phyloP scores from a whole-genome alignment of 2,888 invertebrate genomes.

The Dichetophora obliterata region DNA sequence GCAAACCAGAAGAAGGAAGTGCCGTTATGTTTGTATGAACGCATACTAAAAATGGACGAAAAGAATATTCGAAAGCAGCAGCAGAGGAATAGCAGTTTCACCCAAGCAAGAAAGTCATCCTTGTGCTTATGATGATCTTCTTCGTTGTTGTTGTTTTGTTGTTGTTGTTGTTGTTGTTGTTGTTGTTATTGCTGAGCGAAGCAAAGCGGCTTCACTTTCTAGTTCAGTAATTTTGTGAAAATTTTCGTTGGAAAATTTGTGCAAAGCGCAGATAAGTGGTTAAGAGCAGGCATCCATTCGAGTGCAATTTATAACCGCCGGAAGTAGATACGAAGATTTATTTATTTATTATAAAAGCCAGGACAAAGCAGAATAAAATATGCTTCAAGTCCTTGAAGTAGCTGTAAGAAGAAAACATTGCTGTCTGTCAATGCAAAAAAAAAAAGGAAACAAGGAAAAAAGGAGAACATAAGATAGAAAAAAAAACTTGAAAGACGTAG shows the following conservation, averaged over 20 bases:
- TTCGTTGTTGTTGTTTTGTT: too few relatives aligned
- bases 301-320: constrained; percentile 22
- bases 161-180: too few relatives aligned
- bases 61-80: too few relatives aligned
- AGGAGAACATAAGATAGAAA: not conserved
- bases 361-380: too few relatives aligned
- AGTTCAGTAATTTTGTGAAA: constrained; percentile 9
- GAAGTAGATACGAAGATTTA: constrained; percentile 18
- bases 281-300: not conserved
- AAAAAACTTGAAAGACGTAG: not conserved
- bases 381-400: too few relatives aligned
- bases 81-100: too few relatives aligned
- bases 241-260: constrained; percentile 21
- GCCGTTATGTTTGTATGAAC: too few relatives aligned
- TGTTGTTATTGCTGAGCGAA: too few relatives aligned
- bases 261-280: constrained; percentile 24
- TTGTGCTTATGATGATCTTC: too few relatives aligned
- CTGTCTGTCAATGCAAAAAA: not conserved
- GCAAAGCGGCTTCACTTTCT: not conserved
- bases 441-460: not conserved
- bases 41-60: too few relatives aligned
- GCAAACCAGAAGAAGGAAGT: constrained; percentile 2
- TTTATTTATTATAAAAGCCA: not conserved
- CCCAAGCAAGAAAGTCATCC: too few relatives aligned
- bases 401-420: too few relatives aligned